Evolutionary conservation across 1,140 invertebrate species (phyloP).

Genomic region (Drosophila varians): DNA sequence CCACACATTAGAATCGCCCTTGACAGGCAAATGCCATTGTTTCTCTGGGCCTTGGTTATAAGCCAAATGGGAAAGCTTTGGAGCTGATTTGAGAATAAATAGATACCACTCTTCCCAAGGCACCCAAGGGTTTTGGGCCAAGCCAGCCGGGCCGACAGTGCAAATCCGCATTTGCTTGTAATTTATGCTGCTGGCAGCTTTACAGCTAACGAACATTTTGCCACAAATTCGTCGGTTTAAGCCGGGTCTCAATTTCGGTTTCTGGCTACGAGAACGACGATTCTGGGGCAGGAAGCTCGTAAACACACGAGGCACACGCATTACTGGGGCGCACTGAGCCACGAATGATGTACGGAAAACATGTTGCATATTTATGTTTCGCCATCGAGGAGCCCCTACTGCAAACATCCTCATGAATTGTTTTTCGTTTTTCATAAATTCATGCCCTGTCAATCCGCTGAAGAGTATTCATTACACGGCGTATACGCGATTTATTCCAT

Average conservation of each 20-base stretch:
- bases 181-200: slow-evolving; percentile 55
- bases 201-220: slow-evolving; percentile 30
- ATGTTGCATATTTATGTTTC: slow-evolving; percentile 63
- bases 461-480: slow-evolving; percentile 62
- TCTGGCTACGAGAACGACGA: slow-evolving; percentile 3
- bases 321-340: slow-evolving; percentile 16
- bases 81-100: slow-evolving; percentile 41
- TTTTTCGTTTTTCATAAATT: slow-evolving; percentile 70
- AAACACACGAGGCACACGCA: slow-evolving; percentile 47
- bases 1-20: slow-evolving; percentile 8
- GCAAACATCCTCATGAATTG: slow-evolving; percentile 35
- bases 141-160: slow-evolving; percentile 28
- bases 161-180: slow-evolving; percentile 50
- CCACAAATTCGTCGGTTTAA: slow-evolving; percentile 22
- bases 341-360: slow-evolving; percentile 54
- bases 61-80: slow-evolving; percentile 39
- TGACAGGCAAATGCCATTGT: slow-evolving; percentile 29
- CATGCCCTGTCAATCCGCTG: slow-evolving; percentile 57
- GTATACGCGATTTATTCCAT: slow-evolving; percentile 71
- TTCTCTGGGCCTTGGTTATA: slow-evolving; percentile 29
- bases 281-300: slow-evolving; percentile 24
- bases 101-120: slow-evolving; percentile 1
- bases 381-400: neutral
- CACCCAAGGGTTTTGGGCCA: slow-evolving; percentile 17
- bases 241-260: slow-evolving; percentile 9